Evolutionary conservation across 2,888 invertebrate species (phyloP).

Genomic region (Xanthia icteritia): DNA sequence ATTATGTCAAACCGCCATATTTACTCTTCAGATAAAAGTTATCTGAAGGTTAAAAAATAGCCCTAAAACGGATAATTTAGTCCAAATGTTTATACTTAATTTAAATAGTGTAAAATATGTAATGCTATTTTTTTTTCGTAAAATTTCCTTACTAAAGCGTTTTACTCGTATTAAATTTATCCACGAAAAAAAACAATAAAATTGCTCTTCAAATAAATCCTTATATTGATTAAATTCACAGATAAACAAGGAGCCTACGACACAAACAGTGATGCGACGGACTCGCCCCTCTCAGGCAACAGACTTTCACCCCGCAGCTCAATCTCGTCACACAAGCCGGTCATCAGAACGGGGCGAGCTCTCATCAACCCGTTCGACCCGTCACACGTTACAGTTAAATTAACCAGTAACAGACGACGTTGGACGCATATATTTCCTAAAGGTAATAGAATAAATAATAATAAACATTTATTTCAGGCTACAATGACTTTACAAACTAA

Average conservation of each 20-base stretch:
- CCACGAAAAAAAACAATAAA: background rate
- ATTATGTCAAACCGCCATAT: background rate
- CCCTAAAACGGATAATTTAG: background rate
- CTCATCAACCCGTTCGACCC: conserved; percentile 99
- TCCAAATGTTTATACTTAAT: background rate
- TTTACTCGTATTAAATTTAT: background rate
- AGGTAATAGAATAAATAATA: conserved; percentile 82
- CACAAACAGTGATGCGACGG: conserved; percentile 80
- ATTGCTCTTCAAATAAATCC: background rate
- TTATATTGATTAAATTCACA: conserved; percentile 51
- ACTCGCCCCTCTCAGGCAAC: conserved; percentile 78
- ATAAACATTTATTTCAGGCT: no score
- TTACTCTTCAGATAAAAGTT: background rate
- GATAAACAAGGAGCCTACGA: conserved; percentile 79
- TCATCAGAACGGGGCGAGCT: conserved; percentile 94
- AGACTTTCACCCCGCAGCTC: conserved; percentile 85
- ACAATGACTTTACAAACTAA: no score
- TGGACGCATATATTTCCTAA: conserved; percentile 99
- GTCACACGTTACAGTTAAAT: conserved; percentile 98
- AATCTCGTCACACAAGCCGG: conserved; percentile 86
- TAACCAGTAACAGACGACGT: conserved; percentile 97
- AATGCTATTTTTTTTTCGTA: background rate
- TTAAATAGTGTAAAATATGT: background rate
- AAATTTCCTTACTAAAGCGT: background rate
- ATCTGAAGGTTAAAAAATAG: no score